These are phyloP conservation scores for Trimorus sp. DNA, from an alignment of 2,888 invertebrate species.

Conservation along the genomic window DNA sequence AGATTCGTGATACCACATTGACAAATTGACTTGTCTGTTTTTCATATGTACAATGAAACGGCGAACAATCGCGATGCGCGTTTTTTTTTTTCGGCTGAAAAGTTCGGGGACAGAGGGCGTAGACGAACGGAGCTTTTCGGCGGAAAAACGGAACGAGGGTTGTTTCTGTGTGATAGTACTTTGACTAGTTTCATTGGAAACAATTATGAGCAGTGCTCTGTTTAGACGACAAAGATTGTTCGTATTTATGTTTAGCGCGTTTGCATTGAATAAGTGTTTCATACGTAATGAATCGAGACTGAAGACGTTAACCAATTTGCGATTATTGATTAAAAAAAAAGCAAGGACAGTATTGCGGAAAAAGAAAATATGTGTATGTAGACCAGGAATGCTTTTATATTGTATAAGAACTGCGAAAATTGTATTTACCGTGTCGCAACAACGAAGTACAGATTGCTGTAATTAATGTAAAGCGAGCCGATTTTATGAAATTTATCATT, in stretches of 20 bases:
- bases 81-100: neutral
- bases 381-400: too few relatives aligned
- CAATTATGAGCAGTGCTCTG: neutral
- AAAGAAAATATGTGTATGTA: neutral
- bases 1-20: slow-evolving; percentile 1
- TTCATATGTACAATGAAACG: neutral
- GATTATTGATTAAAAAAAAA: neutral
- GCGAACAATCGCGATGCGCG: neutral
- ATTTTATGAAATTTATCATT: too few relatives aligned
- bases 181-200: too few relatives aligned
- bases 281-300: slow-evolving; percentile 10
- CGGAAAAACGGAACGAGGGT: neutral
- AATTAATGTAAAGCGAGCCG: too few relatives aligned
- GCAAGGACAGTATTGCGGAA: neutral
- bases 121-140: too few relatives aligned
- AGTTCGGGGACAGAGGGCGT: too few relatives aligned
- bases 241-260: slow-evolving; percentile 9
- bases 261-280: slow-evolving; percentile 21
- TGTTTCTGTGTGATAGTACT: neutral
- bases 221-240: neutral
- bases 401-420: too few relatives aligned
- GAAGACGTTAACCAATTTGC: slow-evolving; percentile 8
- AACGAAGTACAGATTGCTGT: too few relatives aligned
- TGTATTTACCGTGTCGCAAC: too few relatives aligned
- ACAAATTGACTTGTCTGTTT: too few relatives aligned